Conservation (phyloP, 1,140 invertebrate species). For the Babylonia areolata region DNA sequence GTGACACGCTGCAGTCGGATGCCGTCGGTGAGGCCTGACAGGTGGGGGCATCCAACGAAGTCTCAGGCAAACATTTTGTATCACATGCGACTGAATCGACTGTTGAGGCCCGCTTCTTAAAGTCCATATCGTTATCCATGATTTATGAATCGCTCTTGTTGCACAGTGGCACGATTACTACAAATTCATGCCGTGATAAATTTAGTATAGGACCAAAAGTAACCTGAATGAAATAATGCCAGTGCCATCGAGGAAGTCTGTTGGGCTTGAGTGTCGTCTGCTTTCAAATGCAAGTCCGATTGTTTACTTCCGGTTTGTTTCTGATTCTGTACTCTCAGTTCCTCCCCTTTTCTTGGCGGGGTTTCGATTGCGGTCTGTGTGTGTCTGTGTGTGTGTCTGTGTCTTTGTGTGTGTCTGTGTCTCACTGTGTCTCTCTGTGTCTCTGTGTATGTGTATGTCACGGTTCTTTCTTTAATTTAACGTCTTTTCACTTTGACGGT, state of each 20-base stretch:
- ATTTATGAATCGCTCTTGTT: no score
- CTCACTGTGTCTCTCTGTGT: neutral
- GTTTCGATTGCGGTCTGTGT: neutral
- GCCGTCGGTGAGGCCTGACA: neutral
- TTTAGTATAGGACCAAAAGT: no score
- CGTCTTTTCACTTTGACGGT: no score
- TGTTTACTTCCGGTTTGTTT: neutral
- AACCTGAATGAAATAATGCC: no score
- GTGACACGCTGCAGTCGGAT: neutral
- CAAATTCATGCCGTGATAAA: no score
- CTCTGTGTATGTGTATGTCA: no score
- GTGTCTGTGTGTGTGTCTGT: conserved; percentile 17
- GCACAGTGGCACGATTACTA: no score
- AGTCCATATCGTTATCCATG: no score
- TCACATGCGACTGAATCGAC: neutral
- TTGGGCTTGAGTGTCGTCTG: neutral
- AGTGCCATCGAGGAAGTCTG: neutral
- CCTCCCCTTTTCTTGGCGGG: no score
- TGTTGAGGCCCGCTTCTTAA: neutral
- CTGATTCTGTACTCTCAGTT: neutral
- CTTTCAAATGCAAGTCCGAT: neutral
- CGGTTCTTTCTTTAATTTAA: no score
- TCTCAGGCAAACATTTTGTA: neutral
- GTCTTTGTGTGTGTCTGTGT: no score
- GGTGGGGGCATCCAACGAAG: neutral